Conservation (phyloP, 2,113 vertebrate genomes). For the Vombatus ursinus region DNA sequence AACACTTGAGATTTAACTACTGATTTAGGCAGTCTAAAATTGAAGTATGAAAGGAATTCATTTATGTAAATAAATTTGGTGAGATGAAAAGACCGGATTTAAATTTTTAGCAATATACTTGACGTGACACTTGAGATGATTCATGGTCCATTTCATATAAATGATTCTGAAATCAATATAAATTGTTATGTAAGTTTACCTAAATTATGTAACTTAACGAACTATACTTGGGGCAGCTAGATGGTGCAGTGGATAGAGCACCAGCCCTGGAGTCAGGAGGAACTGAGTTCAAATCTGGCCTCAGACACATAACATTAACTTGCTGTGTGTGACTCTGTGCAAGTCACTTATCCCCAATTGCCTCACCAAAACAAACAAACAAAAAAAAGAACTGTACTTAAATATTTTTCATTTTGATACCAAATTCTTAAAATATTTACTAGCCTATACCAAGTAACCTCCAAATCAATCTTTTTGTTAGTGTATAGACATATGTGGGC, state of each 20-base stretch:
- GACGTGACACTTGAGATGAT: neutral
- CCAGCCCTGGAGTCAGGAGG: no score
- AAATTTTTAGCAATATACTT: neutral
- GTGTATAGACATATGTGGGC: conserved; percentile 11
- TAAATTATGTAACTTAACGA: neutral
- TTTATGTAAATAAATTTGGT: conserved; percentile 21
- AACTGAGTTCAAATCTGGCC: no score
- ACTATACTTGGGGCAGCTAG: neutral
- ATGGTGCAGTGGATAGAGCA: no score
- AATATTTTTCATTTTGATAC: conserved; percentile 10
- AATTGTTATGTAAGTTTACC: neutral
- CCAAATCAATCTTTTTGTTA: conserved; percentile 52
- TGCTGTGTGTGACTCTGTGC: no score
- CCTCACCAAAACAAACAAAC: no score
- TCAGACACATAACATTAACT: no score
- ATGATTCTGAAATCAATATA: neutral
- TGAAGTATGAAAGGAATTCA: conserved; percentile 21
- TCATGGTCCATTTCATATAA: neutral
- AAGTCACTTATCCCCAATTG: no score
- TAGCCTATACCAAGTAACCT: conserved; percentile 45
- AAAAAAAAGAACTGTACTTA: neutral
- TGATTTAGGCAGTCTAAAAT: conserved; percentile 41
- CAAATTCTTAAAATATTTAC: conserved; percentile 48
- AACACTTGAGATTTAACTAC: conserved; percentile 27
- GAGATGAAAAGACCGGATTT: conserved; percentile 44